Evolutionary conservation across 2,888 invertebrate genomes (phyloP).

Genomic region (Spilarctia lutea): DNA sequence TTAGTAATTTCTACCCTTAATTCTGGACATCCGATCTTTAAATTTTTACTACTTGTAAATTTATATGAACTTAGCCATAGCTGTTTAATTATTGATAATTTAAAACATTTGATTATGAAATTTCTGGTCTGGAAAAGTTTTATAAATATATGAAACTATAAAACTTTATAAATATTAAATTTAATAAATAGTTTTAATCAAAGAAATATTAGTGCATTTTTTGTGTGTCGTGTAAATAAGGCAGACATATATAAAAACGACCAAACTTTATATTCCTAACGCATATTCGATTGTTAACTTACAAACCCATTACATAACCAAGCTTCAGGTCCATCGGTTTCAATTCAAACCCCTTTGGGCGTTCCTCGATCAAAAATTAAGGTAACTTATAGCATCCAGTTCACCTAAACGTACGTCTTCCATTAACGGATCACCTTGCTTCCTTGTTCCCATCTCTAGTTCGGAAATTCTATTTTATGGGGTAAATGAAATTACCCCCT

Average conservation of each 20-base stretch:
- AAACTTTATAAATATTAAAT: too few relatives aligned
- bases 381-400: conserved; percentile 15
- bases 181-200: too few relatives aligned
- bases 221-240: too few relatives aligned
- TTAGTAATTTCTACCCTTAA: too few relatives aligned
- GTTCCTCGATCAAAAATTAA: conserved; percentile 12
- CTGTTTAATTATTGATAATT: too few relatives aligned
- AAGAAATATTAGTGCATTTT: too few relatives aligned
- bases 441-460: conserved; percentile 13
- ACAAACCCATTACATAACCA: conserved; percentile 8
- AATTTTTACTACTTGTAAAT: too few relatives aligned
- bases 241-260: not conserved
- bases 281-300: conserved; percentile 3
- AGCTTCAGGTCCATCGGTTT: conserved; percentile 13
- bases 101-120: too few relatives aligned
- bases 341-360: conserved; percentile 6
- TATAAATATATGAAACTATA: too few relatives aligned
- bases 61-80: too few relatives aligned
- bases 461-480: conserved; percentile 22
- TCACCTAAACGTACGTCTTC: conserved; percentile 14
- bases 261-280: not conserved
- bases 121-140: too few relatives aligned
- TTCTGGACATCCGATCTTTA: too few relatives aligned
- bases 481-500: conserved; percentile 38
- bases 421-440: conserved; percentile 17